phyloP scores from a whole-genome alignment of 2,888 invertebrate genomes.

The Polyommatus icarus region DNA sequence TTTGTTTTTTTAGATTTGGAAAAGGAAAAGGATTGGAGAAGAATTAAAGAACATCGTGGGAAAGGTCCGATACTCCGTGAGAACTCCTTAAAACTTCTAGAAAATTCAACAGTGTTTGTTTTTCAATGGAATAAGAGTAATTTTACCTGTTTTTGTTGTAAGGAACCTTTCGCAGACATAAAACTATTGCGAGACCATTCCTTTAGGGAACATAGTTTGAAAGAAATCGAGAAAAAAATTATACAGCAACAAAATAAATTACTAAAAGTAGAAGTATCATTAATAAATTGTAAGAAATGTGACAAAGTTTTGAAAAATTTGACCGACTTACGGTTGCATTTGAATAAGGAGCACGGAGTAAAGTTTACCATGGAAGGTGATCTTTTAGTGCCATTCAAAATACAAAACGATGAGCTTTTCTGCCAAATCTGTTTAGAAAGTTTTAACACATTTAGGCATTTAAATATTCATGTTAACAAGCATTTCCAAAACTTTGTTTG shows the following conservation, averaged over 20 bases:
- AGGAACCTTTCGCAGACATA: slow-evolving; percentile 61
- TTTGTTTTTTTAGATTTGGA: slow-evolving; percentile 36
- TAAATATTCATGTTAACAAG: slow-evolving; percentile 69
- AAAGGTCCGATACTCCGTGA: slow-evolving; percentile 56
- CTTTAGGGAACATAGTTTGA: slow-evolving; percentile 48
- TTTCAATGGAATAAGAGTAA: slow-evolving; percentile 71
- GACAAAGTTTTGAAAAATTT: slow-evolving; percentile 46
- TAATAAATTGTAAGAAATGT: slow-evolving; percentile 60
- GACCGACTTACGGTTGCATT: slow-evolving; percentile 50
- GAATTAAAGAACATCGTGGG: slow-evolving; percentile 56
- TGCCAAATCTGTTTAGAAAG: slow-evolving; percentile 63
- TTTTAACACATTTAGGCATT: slow-evolving; percentile 55
- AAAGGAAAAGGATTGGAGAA: slow-evolving; percentile 47
- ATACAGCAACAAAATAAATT: slow-evolving; percentile 62
- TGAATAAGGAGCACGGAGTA: slow-evolving; percentile 50
- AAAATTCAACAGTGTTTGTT: slow-evolving; percentile 61
- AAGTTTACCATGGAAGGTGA: slow-evolving; percentile 52
- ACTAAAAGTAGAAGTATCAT: slow-evolving; percentile 66
- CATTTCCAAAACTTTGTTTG: slow-evolving; percentile 70
- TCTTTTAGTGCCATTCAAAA: slow-evolving; percentile 63
- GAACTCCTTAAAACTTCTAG: slow-evolving; percentile 76
- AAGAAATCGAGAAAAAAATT: slow-evolving; percentile 61
- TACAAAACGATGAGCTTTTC: slow-evolving; percentile 49
- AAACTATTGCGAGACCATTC: slow-evolving; percentile 56
- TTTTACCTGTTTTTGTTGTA: slow-evolving; percentile 67